Evolutionary conservation across 2,888 invertebrate species (phyloP).

Genomic region (Protonemura montana): DNA sequence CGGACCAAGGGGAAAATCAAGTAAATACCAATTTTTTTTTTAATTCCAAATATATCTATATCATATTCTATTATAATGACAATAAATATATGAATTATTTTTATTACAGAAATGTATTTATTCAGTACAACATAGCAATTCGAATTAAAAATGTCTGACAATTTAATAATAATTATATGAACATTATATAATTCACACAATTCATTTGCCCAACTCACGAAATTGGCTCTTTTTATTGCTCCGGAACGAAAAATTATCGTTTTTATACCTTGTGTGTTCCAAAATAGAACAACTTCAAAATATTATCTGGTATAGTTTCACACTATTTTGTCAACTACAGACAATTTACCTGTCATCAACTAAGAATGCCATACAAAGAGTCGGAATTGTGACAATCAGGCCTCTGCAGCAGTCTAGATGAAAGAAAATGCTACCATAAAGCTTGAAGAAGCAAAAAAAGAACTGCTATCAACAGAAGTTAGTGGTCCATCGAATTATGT

Average conservation of each 20-base stretch:
- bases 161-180: slow-evolving; percentile 10
- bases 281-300: slow-evolving; percentile 25
- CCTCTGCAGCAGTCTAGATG: not conserved
- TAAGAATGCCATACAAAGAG: not conserved
- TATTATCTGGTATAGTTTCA: not conserved
- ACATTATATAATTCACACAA: slow-evolving; percentile 12
- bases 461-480: not conserved
- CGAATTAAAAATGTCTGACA: slow-evolving; percentile 26
- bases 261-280: slow-evolving; percentile 15
- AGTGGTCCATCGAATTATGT: slow-evolving; percentile 12
- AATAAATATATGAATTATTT: not conserved
- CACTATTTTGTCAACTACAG: not conserved
- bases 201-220: not conserved
- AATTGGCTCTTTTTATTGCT: slow-evolving; percentile 39
- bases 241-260: slow-evolving; percentile 37
- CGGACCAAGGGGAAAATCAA: no score
- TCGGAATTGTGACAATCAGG: not conserved
- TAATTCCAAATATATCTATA: not conserved
- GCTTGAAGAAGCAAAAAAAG: not conserved
- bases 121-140: slow-evolving; percentile 29
- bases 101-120: slow-evolving; percentile 28
- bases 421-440: not conserved
- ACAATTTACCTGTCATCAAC: not conserved
- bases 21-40: not conserved
- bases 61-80: slow-evolving; percentile 17